These are phyloP conservation scores for Arvicanthis niloticus DNA, from an alignment of 2,113 vertebrate genomes.

Conservation along the genomic window DNA sequence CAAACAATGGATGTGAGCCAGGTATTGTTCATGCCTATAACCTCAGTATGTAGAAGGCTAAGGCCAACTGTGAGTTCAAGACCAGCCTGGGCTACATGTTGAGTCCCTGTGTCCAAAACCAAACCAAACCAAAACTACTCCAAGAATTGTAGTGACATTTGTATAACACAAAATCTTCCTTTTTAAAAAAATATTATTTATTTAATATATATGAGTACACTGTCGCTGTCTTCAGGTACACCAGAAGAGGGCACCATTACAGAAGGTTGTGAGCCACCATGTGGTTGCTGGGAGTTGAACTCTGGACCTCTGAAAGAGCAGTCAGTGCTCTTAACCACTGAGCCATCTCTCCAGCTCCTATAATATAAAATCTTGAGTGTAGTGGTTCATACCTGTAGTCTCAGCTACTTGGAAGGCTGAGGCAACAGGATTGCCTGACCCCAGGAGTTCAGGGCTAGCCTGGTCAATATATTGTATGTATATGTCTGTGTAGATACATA, in stretches of 20 bases:
- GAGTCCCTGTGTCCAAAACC: background rate
- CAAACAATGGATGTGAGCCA: background rate
- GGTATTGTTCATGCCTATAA: background rate
- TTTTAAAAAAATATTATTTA: background rate
- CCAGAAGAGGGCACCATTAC: too few relatives aligned
- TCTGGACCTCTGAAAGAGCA: too few relatives aligned
- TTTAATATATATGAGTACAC: background rate
- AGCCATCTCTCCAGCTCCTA: too few relatives aligned
- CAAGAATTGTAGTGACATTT: background rate
- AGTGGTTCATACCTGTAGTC: background rate
- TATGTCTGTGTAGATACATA: fast-evolving
- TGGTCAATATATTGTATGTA: background rate
- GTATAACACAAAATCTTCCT: background rate
- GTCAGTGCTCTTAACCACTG: background rate
- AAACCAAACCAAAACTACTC: background rate
- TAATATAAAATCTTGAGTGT: background rate
- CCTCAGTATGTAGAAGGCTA: background rate
- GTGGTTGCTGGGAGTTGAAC: too few relatives aligned
- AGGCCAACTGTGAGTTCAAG: background rate
- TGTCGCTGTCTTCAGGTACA: too few relatives aligned
- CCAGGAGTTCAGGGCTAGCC: background rate
- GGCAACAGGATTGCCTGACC: background rate
- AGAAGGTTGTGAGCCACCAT: too few relatives aligned
- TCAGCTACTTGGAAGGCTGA: background rate
- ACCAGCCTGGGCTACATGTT: background rate